phyloP scores from a whole-genome alignment of 1,140 invertebrate genomes.

The Dendrolimus punctatus region DNA sequence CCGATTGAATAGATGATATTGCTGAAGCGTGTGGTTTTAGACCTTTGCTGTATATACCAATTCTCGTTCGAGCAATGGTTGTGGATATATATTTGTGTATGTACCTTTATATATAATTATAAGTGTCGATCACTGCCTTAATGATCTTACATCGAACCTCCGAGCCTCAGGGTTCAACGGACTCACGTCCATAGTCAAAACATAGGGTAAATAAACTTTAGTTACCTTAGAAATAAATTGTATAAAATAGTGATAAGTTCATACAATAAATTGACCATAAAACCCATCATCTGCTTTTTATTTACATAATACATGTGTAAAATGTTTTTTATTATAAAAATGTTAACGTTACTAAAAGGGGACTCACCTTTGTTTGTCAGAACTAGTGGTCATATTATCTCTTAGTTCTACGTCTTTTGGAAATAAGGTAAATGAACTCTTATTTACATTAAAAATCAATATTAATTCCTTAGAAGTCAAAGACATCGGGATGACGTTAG shows the following conservation, averaged over 20 bases:
- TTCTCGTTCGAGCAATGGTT: constrained; percentile 6
- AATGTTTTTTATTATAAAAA: no score
- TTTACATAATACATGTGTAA: background rate
- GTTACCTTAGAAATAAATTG: constrained; percentile 59
- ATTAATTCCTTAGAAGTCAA: background rate
- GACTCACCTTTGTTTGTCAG: background rate
- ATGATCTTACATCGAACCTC: constrained; percentile 36
- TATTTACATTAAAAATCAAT: constrained; percentile 6
- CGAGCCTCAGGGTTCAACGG: constrained; percentile 32
- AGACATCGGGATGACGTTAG: no score
- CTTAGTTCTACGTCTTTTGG: background rate
- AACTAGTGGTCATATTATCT: background rate
- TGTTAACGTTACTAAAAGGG: no score
- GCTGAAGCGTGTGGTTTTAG: background rate
- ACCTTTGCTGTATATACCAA: constrained; percentile 8
- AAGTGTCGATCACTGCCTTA: constrained; percentile 44
- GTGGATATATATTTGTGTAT: constrained; percentile 9
- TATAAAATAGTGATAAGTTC: constrained; percentile 46
- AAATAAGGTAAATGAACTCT: constrained; percentile 5
- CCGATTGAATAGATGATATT: no score
- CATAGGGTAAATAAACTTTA: constrained; percentile 46
- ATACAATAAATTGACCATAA: constrained; percentile 24
- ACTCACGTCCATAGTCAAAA: constrained; percentile 60
- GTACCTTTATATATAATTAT: constrained; percentile 19
- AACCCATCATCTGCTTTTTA: constrained; percentile 1